These are phyloP conservation scores for Chaetodon trifascialis DNA, from an alignment of 2,113 vertebrate species.

Conservation along the genomic window DNA sequence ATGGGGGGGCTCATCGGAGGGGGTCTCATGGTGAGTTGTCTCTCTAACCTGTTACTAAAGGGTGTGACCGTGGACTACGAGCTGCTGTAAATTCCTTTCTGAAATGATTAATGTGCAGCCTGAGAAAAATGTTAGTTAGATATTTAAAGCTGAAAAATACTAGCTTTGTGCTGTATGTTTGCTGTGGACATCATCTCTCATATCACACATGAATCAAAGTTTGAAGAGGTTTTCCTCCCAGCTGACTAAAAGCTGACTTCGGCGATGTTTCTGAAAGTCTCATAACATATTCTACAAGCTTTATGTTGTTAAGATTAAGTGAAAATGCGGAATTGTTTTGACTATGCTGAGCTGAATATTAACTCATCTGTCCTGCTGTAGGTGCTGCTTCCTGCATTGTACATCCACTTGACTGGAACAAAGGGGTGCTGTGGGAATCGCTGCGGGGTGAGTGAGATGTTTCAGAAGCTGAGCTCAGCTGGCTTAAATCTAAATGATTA, in stretches of 20 bases:
- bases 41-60: neutral
- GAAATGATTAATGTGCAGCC: neutral
- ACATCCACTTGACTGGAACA: constrained; percentile 85
- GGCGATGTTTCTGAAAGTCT: neutral
- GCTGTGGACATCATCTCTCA: no score
- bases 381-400: constrained; percentile 85
- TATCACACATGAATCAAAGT: no score
- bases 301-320: neutral
- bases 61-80: neutral
- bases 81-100: neutral
- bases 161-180: neutral
- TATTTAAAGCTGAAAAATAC: no score
- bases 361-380: constrained; percentile 44
- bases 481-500: neutral
- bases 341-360: neutral
- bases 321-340: neutral
- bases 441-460: constrained; percentile 84
- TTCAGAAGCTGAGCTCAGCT: neutral
- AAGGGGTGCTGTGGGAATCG: constrained; percentile 85
- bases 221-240: neutral
- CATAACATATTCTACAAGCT: neutral
- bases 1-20: constrained; percentile 87
- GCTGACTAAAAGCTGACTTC: neutral
- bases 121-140: neutral
- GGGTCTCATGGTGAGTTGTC: constrained; percentile 83